These are phyloP conservation scores for Melinaea marsaeus DNA, from an alignment of 2,888 invertebrate genomes.

Conservation along the genomic window DNA sequence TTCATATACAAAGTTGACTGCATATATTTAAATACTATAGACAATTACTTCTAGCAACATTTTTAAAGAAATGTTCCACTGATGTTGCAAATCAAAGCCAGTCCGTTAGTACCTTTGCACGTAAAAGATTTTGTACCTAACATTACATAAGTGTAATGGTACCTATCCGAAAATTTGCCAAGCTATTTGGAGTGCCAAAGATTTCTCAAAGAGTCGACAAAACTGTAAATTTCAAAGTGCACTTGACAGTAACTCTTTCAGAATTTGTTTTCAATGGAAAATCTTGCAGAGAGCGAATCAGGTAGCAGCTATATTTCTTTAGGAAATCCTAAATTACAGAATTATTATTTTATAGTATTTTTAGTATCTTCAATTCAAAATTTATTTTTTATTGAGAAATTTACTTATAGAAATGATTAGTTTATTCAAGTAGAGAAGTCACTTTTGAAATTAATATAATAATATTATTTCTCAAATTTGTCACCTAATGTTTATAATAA, in stretches of 20 bases:
- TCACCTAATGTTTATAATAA: too few relatives aligned
- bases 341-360: too few relatives aligned
- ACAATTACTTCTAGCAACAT: conserved; percentile 70
- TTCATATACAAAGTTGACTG: conserved; percentile 77
- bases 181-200: conserved; percentile 29
- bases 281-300: conserved; percentile 77
- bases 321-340: neutral
- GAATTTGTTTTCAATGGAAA: conserved; percentile 78
- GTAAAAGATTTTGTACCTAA: conserved; percentile 62
- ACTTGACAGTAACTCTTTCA: conserved; percentile 70
- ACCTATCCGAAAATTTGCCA: conserved; percentile 48
- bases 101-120: conserved; percentile 51
- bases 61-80: conserved; percentile 74
- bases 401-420: too few relatives aligned
- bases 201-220: conserved; percentile 78
- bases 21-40: conserved; percentile 73
- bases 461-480: too few relatives aligned
- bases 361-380: too few relatives aligned
- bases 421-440: too few relatives aligned
- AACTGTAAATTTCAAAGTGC: conserved; percentile 73
- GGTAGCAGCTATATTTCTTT: conserved; percentile 45
- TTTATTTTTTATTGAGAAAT: too few relatives aligned
- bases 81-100: conserved; percentile 70
- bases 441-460: too few relatives aligned
- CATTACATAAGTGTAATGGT: conserved; percentile 45